These are phyloP conservation scores for Chaetops frenatus DNA, from an alignment of 2,113 vertebrate species.

Conservation along the genomic window DNA sequence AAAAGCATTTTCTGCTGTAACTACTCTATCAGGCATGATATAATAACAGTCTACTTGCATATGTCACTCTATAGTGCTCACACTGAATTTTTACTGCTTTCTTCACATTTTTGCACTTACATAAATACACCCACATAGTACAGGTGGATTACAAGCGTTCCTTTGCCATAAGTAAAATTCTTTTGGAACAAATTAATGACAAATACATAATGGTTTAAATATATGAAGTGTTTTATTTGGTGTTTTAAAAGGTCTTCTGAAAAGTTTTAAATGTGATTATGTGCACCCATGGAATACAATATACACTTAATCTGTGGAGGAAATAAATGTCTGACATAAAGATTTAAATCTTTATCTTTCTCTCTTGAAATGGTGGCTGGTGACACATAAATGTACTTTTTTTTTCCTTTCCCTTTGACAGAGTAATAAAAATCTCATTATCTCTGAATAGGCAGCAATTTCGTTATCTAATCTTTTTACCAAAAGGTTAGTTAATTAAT, in stretches of 20 bases:
- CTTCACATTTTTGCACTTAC: slow-evolving; percentile 47
- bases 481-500: slow-evolving; percentile 83
- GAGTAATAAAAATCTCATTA: slow-evolving; percentile 83
- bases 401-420: slow-evolving; percentile 64
- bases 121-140: slow-evolving; percentile 22
- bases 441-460: slow-evolving; percentile 81
- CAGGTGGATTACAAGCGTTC: background rate
- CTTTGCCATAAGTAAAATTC: slow-evolving; percentile 27
- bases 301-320: background rate
- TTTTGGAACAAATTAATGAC: slow-evolving; percentile 50
- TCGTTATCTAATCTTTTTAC: slow-evolving; percentile 81
- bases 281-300: background rate
- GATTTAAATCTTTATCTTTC: slow-evolving; percentile 55
- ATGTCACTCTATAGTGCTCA: slow-evolving; percentile 15
- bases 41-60: slow-evolving; percentile 7
- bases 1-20: slow-evolving; percentile 12
- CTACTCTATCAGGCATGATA: background rate
- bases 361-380: slow-evolving; percentile 47
- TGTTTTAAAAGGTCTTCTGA: slow-evolving; percentile 45
- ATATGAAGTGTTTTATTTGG: slow-evolving; percentile 51
- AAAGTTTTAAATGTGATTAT: slow-evolving; percentile 6
- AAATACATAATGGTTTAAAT: background rate
- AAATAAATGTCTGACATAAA: slow-evolving; percentile 48
- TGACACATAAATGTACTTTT: slow-evolving; percentile 70
- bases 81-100: slow-evolving; percentile 48